A percentile compares a stretch with the other conserved stretches of the same genome.
Evolutionary conservation across 2,797 vertebrate genomes (phyloP).

Genomic region (Brotula barbata): DNA sequence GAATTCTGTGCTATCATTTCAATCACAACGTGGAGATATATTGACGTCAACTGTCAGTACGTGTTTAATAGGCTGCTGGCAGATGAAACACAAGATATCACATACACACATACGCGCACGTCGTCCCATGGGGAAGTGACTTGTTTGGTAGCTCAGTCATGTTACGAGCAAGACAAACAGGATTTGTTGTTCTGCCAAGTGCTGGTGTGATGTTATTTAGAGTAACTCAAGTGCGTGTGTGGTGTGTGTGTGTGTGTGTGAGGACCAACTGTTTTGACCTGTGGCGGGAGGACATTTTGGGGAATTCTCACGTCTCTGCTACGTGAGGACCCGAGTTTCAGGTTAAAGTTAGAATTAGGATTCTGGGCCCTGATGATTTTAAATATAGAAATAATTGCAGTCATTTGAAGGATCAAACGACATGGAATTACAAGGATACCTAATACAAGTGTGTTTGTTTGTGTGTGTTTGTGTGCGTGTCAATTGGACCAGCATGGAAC

Average conservation of each 20-base stretch:
- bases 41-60: neutral
- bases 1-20: too few relatives aligned
- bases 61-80: conserved; percentile 9
- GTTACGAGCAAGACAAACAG: conserved; percentile 38
- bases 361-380: too few relatives aligned
- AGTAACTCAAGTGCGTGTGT: conserved; percentile 4
- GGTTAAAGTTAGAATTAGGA: neutral
- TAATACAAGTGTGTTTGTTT: neutral
- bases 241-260: neutral
- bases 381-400: conserved; percentile 9
- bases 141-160: conserved; percentile 23
- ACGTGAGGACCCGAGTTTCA: neutral
- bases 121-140: conserved; percentile 32
- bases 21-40: too few relatives aligned
- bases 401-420: neutral
- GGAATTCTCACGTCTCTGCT: too few relatives aligned
- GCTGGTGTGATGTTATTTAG: conserved; percentile 6
- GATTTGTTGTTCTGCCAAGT: conserved; percentile 34
- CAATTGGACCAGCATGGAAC: too few relatives aligned
- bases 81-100: conserved; percentile 27
- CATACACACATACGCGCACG: conserved; percentile 4
- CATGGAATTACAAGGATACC: too few relatives aligned
- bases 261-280: neutral
- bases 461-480: neutral
- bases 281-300: neutral